Evolutionary conservation across 2,797 vertebrate species (phyloP), one percentile per base, ranked within the genome.

Genomic region (Acrocephalus scirpaceus): DNA sequence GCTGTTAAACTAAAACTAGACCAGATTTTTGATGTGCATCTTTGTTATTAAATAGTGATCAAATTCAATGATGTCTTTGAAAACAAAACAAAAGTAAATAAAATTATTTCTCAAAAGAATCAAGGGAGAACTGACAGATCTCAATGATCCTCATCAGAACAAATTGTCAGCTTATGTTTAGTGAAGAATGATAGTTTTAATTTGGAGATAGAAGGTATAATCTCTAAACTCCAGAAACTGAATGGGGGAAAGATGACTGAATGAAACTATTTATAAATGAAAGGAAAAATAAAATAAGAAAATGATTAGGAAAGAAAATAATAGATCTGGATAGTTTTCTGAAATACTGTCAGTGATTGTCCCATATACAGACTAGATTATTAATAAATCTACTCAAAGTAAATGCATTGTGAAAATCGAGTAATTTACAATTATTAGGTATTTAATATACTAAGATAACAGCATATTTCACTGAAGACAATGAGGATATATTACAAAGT

Each of bases 331-430:
- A 79, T 66, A 60, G 62, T 88, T 91, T 92, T 51, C 76, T 91
- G 71, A 86, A 60, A 40, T 80, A 66, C 16, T 83, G 60, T 61
- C 72, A 88, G n/a, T 91, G 53, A 71, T 72, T 88, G 30, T 84
- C 57, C 53, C 42, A 60, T 30, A 53, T 76, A 60, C 29, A 60
- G 66, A 84, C 84, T 22, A 91, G 20, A 45, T 87, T 93, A 85
- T 88, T 92, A 91, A 91, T 90, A 90, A 67, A 70, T 74, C 36
- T 88, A 32, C 65, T 92, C 58, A 73, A 91, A 92, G 51, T 56
- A 81, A 92, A 84, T 90, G 18, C 25, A 71, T 57, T 89, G 48
- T 72, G 48, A 88, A 74, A 93, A 64, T 91, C 18, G 47, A 71
- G 65, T 78, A 64, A 73, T 77, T 77, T 71, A 27, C 25, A 71